Percentiles rank a stretch among this genome's conserved stretches.
Evolutionary conservation across 2,113 vertebrate species (phyloP).

Genomic region (Epinephelus moara): DNA sequence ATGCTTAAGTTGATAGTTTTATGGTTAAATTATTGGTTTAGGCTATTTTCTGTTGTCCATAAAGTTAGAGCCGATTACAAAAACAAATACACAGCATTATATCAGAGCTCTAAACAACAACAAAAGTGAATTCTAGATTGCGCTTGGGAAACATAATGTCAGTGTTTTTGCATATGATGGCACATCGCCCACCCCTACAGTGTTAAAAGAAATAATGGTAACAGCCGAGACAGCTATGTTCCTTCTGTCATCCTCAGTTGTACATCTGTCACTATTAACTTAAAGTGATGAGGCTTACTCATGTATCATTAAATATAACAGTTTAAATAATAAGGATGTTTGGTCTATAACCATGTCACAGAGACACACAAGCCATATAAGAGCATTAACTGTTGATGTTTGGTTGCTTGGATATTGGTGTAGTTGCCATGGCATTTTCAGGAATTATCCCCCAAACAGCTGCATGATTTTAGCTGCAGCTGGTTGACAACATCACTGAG

Average conservation of each 20-base stretch:
- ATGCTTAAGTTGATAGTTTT: neutral
- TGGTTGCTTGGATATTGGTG: constrained; percentile 56
- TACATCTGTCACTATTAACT: neutral
- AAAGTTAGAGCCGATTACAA: neutral
- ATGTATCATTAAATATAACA: neutral
- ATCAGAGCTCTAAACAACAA: neutral
- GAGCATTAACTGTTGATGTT: neutral
- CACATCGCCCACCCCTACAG: neutral
- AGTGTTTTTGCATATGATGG: neutral
- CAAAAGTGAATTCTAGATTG: neutral
- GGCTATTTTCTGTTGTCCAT: neutral
- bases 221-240: neutral
- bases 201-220: neutral
- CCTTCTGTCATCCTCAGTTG: neutral
- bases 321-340: neutral
- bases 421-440: constrained; percentile 70
- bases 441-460: constrained; percentile 36
- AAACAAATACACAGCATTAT: neutral
- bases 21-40: neutral
- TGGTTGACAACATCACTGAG: constrained; percentile 38
- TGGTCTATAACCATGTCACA: too few species aligned
- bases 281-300: neutral
- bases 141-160: neutral
- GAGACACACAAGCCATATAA: neutral
- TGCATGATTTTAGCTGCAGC: constrained; percentile 42